Evolutionary conservation across 1,140 invertebrate genomes (phyloP), one percentile per base, ranked within the genome.

Genomic region (Leguminivora glycinivorella): DNA sequence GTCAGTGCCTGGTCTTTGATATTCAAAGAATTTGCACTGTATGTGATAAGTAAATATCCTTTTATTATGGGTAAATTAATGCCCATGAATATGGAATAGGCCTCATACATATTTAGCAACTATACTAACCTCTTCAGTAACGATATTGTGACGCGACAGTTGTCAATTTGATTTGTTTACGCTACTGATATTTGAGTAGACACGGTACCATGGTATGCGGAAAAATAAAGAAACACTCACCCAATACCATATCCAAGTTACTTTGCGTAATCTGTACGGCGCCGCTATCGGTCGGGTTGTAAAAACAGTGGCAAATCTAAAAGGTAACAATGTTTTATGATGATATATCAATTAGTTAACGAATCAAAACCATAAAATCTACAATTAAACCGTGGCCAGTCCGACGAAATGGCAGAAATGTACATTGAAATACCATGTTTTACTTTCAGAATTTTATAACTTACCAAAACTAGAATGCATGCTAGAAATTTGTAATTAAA

Each of bases 191-290:
- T 68, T 47, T 56, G 7, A 12, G 14, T 7, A 22, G 56, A n/a
- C 25, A 25, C 17, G 67, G 25, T 26, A 56, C 52, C 12, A 80
- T 14, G 43, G 58, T 40, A 40, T 9, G 24, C 22, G 43, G 24
- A 31, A 22, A 68, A 52, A 58, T 14, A 68, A 22, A 14, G n/a
- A 68, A 68, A 40, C 22, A 84, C 92, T 94, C 93, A 97, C 96
- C 95, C 93, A 97, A 93, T 73, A 95, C 95, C 93, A 94, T 95
- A 91, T 96, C 96, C 90, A 97, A 94, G 92, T 96, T 97, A 80
- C 94, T 92, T 89, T 94, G 92, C 70, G 94, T 96, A 78, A 98
- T 93, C 82, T 95, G 92, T 56, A 96, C 93, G 67, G 96, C 96
- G 71, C 95, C 96, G 84, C 95, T 95, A 92, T 95, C 93, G 70